phyloP scores from a whole-genome alignment of 2,113 vertebrate genomes.

The Eira barbara region DNA sequence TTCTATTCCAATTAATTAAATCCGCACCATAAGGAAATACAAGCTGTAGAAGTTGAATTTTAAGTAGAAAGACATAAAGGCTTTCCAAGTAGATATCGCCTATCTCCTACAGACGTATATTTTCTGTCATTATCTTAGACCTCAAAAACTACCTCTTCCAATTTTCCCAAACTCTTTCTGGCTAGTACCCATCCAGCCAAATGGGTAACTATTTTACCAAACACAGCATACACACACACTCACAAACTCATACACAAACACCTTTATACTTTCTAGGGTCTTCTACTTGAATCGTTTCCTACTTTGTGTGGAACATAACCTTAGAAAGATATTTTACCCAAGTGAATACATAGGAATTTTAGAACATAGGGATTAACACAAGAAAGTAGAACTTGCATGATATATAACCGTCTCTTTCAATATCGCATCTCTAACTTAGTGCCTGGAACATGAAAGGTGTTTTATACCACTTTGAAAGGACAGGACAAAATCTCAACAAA shows the following conservation, averaged over 20 bases:
- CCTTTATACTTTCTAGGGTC: neutral
- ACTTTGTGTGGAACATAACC: neutral
- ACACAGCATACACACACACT: neutral
- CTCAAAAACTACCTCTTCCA: neutral
- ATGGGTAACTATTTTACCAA: neutral
- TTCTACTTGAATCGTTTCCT: neutral
- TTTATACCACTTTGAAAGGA: conserved; percentile 77
- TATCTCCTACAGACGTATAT: neutral
- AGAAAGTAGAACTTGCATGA: neutral
- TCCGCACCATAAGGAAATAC: neutral
- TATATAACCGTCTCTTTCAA: neutral
- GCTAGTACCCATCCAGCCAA: neutral
- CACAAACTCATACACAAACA: neutral
- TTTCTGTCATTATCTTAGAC: neutral
- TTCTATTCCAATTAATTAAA: neutral
- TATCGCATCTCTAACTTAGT: conserved; percentile 5
- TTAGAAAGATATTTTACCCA: neutral
- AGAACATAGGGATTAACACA: neutral
- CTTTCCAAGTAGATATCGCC: neutral
- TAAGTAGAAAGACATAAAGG: neutral
- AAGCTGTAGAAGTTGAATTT: neutral
- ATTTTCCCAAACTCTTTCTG: neutral
- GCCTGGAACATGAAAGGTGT: conserved; percentile 59
- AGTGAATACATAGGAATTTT: neutral
- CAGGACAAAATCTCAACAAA: conserved; percentile 86